Evolutionary conservation across 2,888 invertebrate species (phyloP).

Genomic region (Ornithoptera alexandrae): DNA sequence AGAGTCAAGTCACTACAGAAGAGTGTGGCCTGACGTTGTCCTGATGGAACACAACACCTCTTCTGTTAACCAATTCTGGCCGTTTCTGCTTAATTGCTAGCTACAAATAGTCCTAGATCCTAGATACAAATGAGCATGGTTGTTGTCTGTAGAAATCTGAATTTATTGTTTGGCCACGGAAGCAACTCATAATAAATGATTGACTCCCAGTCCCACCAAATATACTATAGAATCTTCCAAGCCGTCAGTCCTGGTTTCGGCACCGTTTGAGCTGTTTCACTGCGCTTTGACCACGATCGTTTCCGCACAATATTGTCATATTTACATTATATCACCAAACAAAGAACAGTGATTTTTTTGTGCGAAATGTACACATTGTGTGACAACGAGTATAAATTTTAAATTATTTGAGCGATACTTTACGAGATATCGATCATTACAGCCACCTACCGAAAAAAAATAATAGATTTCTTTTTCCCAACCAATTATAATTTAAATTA

Average conservation of each 20-base stretch:
- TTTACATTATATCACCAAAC: background rate
- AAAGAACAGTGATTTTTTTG: background rate
- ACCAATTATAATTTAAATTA: no score
- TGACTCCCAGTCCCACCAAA: no score
- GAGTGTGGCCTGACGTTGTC: background rate
- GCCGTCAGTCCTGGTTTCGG: no score
- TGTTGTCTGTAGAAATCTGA: background rate
- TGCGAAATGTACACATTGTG: background rate
- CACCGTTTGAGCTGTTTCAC: no score
- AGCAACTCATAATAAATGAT: background rate
- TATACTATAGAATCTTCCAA: no score
- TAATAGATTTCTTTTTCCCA: no score
- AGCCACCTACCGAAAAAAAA: no score
- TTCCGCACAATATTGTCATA: no score
- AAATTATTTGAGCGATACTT: background rate
- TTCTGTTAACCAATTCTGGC: background rate
- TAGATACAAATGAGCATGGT: no score
- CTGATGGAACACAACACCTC: slow-evolving; percentile 3
- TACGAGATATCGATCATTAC: background rate
- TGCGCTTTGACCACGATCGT: background rate
- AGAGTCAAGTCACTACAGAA: background rate
- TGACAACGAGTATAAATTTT: slow-evolving; percentile 2
- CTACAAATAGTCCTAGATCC: no score
- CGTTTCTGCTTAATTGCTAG: no score
- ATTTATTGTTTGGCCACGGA: background rate